Evolutionary conservation across 2,888 invertebrate genomes (phyloP).

Genomic region (Hemithea aestivaria): DNA sequence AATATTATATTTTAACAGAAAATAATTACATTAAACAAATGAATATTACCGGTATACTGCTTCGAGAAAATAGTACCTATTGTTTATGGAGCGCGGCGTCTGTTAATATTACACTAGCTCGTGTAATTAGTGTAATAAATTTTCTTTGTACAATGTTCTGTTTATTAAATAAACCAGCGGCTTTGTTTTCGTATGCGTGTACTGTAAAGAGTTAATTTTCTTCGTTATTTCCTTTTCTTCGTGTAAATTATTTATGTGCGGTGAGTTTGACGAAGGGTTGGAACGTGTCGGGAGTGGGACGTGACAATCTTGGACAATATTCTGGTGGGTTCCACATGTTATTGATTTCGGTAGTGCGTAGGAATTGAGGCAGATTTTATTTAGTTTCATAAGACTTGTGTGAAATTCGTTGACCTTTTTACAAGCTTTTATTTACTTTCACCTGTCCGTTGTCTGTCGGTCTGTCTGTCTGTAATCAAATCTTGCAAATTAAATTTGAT

Average conservation of each 20-base stretch:
- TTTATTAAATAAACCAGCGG: constrained; percentile 46
- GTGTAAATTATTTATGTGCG: constrained; percentile 25
- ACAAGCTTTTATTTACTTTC: no score
- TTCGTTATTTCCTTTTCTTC: constrained; percentile 29
- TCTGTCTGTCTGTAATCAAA: no score
- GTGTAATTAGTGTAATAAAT: constrained; percentile 43
- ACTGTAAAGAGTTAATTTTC: constrained; percentile 49
- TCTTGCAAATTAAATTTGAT: no score
- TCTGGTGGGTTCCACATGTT: constrained; percentile 1
- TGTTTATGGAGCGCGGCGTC: no score
- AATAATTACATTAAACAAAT: no score
- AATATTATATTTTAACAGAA: no score
- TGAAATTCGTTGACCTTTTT: not conserved
- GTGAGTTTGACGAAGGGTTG: constrained; percentile 11
- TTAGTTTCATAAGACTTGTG: not conserved
- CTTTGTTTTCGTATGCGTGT: constrained; percentile 35
- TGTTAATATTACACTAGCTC: no score
- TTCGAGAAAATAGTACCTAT: no score
- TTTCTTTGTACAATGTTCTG: constrained; percentile 38
- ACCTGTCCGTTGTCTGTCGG: no score
- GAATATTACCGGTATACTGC: no score
- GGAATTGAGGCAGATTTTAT: no score
- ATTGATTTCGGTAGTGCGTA: constrained; percentile 2
- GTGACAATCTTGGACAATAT: constrained; percentile 9
- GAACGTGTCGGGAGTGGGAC: constrained; percentile 10